Evolutionary conservation across 2,888 invertebrate species (phyloP), one percentile per base, ranked within the genome.

Genomic region (Hyposoter didymator): DNA sequence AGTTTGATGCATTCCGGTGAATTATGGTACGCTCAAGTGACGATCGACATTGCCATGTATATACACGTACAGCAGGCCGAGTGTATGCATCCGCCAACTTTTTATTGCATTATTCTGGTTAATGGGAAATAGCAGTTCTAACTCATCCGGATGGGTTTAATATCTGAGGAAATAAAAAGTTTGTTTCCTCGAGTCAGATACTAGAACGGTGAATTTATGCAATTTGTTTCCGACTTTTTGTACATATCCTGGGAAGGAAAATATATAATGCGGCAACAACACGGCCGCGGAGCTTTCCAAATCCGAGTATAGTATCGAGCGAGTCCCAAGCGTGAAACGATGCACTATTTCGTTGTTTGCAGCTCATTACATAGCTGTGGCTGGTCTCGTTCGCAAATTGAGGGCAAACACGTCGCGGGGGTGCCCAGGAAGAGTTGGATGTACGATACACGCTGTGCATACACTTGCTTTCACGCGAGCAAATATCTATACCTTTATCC

Each of bases 291-390:
- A 64, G 55, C 69, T 75, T 84, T 80, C 75, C 75, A 75, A 80
- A 84, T 84, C 84, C 80, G 80, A 76, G 69, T 19, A 70, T 70
- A 62, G 52, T 19, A 52, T 52, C n/a, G 35, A 52, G 64, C 69
- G 69, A 62, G 66, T 55, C 66, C 69, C 75, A 69, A 79, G 75
- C 75, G 75, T 82, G 80, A 80, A 85, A 81, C 80, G 85, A 84
- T 85, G 72, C 84, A 72, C 84, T 80, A 80, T 85, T 85, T 80
- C 85, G 76, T 78, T 80, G 84, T 85, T 85, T 84, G 84, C 76
- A 80, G 80, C 78, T 72, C 85, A 85, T 84, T 78, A 84, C 76
- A 81, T 84, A 59, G 81, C 49, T 81, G 81, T 45, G 78, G 85
- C 70, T 66, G 73, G 59, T 80, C 80, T 80, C 76, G 76, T 80